Evolutionary conservation across 2,888 invertebrate genomes (phyloP), one percentile per base, ranked within the genome.

Genomic region (Sarcophaga carnaria): DNA sequence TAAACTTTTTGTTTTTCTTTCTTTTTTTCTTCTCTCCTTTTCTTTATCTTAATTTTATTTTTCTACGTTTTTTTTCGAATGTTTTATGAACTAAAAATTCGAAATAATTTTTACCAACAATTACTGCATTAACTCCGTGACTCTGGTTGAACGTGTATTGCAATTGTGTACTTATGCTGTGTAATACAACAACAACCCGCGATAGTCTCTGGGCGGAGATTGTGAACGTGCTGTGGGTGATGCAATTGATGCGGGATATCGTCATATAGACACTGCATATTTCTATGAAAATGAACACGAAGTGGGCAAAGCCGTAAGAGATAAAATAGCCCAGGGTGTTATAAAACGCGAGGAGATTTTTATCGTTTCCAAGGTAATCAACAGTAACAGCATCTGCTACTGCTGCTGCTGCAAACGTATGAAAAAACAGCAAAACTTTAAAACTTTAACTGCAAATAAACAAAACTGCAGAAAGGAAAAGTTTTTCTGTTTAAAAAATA

Each of bases 241-340:
- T 89, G 95, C 95, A 49, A 94, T 95, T 76, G 94, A 94, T 88
- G 92, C 92, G 64, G 95, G 95, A 3, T 95, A 95, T 90, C 93
- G 95, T 82, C 94, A 94, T 88, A 93, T 95, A 83, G 95, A 95
- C 89, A 94, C 94, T 75, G 95, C 95, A 45, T 93, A 92, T 88
- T 92, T 93, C 82, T 95, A 95, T 89, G 94, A 94, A 89, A 94
- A 94, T 83, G 94, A 94, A 81, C 88, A 86, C 3, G 94, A 94
- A 89, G 93, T 94, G 78, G 94, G 94, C 11, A 88, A 85, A 54
- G 94, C 94, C 4, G 90, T 94, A 37, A 90, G 90, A 20, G 91
- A 91, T 59, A 94, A 94, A 90, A 93, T 94, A 25, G 89, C 90
- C 3, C 93, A 94, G 85, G 94, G 94, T 5, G 92, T 91, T 49